These are phyloP conservation scores for Eidolon helvum DNA, from an alignment of 2,113 vertebrate species.

Conservation along the genomic window DNA sequence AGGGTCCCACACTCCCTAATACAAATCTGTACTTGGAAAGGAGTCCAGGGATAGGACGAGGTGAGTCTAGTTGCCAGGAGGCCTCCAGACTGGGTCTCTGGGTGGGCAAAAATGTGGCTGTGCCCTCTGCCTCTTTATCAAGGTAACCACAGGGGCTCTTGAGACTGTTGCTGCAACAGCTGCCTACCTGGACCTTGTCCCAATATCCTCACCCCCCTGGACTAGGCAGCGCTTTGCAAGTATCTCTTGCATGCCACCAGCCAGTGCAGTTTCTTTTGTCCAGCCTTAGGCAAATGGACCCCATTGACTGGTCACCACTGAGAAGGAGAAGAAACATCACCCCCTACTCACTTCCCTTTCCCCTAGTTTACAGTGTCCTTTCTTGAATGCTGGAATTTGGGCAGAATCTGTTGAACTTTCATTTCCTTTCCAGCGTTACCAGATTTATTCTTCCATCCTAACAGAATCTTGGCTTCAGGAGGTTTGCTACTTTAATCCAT, in stretches of 20 bases:
- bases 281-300: neutral
- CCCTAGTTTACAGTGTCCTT: neutral
- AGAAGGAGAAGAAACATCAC: neutral
- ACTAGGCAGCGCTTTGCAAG: neutral
- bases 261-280: neutral
- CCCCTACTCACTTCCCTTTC: neutral
- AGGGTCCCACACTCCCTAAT: neutral
- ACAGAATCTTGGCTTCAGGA: slow-evolving; percentile 10
- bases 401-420: neutral
- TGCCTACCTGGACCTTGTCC: neutral
- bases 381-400: neutral
- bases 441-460: neutral
- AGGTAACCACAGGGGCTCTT: neutral
- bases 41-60: neutral
- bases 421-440: neutral
- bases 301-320: neutral
- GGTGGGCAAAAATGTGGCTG: neutral
- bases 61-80: neutral
- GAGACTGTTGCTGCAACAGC: neutral
- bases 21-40: neutral
- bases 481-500: neutral
- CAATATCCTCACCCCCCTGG: neutral
- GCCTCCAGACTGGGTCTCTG: neutral
- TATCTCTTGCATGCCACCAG: neutral
- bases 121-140: neutral